Evolutionary conservation across 2,113 vertebrate genomes (phyloP).

Genomic region (Bagarius yarrelli): DNA sequence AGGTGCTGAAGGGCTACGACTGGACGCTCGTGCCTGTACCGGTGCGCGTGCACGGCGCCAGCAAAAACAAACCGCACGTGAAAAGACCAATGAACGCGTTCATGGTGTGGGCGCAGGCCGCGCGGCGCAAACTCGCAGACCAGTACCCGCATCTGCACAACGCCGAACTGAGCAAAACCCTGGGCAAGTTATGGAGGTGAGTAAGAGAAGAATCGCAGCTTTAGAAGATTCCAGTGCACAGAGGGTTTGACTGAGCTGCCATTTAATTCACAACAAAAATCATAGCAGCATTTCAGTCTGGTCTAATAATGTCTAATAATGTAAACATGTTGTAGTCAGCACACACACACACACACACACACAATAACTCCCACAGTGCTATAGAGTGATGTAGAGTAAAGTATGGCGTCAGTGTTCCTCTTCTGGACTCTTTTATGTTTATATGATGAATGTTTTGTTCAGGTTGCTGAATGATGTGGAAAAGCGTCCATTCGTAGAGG

Average conservation of each 20-base stretch:
- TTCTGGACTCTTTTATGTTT: not conserved
- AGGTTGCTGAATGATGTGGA: conserved; percentile 91
- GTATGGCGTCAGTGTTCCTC: too few relatives aligned
- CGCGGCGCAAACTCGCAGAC: conserved; percentile 92
- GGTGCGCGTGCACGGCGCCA: conserved; percentile 91
- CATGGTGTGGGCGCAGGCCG: conserved; percentile 93
- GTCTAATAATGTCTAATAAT: too few relatives aligned
- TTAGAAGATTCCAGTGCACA: too few relatives aligned
- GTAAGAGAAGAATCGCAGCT: conserved; percentile 28
- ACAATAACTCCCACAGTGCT: not conserved
- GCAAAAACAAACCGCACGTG: conserved; percentile 93
- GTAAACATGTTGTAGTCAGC: not conserved
- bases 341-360: too few relatives aligned
- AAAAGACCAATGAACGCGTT: conserved; percentile 84
- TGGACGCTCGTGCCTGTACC: conserved; percentile 98
- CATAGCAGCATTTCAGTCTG: not conserved
- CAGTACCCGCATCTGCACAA: conserved; percentile 98
- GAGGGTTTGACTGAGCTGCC: not conserved
- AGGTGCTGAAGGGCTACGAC: conserved; percentile 98
- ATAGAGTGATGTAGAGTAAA: too few relatives aligned
- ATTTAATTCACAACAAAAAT: not conserved
- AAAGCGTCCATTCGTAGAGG: conserved; percentile 94
- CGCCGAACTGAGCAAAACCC: conserved; percentile 95
- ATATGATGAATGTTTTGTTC: not conserved
- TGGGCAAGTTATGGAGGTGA: conserved; percentile 95